Evolutionary conservation across 2,113 vertebrate species (phyloP), one percentile per base, ranked within the genome.

Genomic region (Myotis lucifugus): DNA sequence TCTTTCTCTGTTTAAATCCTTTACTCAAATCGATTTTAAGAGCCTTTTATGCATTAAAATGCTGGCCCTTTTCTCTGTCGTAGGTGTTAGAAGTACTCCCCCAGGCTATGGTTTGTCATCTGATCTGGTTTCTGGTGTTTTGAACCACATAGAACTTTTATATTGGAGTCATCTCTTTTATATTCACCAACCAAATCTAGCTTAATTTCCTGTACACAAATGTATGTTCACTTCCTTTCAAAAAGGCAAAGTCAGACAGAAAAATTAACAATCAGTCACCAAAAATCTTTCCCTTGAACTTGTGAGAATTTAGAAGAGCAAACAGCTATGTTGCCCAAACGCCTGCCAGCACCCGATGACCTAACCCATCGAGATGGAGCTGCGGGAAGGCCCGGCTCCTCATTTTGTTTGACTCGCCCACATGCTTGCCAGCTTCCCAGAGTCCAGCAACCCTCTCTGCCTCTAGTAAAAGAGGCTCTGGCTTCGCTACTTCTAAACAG

Each of bases 1-100:
- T 72, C 73, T 92, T 92, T 73, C 56, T 91, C 74, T 94, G 78
- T 95, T 92, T 59, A 87, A 82, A 88, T 66, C 92, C 67, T 88
- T 88, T 82, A 67, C 21, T 52, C 79, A 93, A 89, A 84, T 14
- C 27, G 48, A 91, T 70, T 97, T 93, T 96, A 88, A 83, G 88
- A 96, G 32, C 29, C 72, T 17, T 79, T 93, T 66, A 23, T 70
- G 40, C 34, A 42, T 74, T 37, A 8, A 34, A 56, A 46, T 40
- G 82, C 46, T 6, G 29, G 46, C 17, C 13, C 37, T 87, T 69
- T 94, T 73, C 69, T 95, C 56, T 72, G 15, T 67, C 34, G 10
- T 40, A 19, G 85, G 56, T 54, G 19, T 88, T 91, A 79, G 86
- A 88, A 96, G 76, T 56, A 59, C 9, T 84, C 91, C 85, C 66